Evolutionary conservation across 1,140 invertebrate species (phyloP).

Genomic region (Caenorhabditis tropicalis): DNA sequence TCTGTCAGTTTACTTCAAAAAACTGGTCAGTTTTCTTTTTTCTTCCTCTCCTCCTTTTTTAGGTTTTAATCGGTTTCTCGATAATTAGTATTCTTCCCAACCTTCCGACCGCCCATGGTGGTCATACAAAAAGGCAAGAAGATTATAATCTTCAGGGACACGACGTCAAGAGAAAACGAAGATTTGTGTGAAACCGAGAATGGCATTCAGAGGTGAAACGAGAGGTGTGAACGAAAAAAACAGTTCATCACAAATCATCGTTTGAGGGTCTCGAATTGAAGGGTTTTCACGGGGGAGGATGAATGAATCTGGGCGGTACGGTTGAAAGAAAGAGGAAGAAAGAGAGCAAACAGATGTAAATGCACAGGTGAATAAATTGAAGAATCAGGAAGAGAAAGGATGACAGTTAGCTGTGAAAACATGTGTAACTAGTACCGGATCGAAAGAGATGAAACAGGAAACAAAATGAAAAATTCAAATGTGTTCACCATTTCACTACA

Average conservation of each 20-base stretch:
- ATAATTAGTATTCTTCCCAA: constrained; percentile 33
- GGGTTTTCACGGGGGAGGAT: not conserved
- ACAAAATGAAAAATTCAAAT: no score
- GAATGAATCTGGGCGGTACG: not conserved
- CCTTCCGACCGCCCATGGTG: constrained; percentile 17
- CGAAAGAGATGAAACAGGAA: no score
- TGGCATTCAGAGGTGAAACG: not conserved
- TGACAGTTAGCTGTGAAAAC: constrained; percentile 14
- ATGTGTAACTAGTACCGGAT: no score
- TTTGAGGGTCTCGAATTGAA: no score
- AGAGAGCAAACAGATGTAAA: not conserved
- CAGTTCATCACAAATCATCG: constrained; percentile 43
- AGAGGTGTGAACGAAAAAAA: not conserved
- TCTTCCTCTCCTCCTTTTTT: not conserved
- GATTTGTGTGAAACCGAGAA: constrained; percentile 42
- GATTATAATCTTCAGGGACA: constrained; percentile 43
- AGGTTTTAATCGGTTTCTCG: not conserved
- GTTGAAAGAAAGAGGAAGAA: not conserved
- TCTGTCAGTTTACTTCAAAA: not conserved
- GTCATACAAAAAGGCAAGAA: constrained; percentile 20
- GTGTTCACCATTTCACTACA: no score
- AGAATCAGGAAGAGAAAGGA: no score
- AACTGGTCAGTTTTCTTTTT: constrained; percentile 19
- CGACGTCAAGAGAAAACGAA: constrained; percentile 36
- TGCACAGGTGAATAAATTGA: constrained; percentile 38